These are phyloP conservation scores for Girardia tigrina DNA, from an alignment of 2,888 invertebrate species.

Conservation along the genomic window DNA sequence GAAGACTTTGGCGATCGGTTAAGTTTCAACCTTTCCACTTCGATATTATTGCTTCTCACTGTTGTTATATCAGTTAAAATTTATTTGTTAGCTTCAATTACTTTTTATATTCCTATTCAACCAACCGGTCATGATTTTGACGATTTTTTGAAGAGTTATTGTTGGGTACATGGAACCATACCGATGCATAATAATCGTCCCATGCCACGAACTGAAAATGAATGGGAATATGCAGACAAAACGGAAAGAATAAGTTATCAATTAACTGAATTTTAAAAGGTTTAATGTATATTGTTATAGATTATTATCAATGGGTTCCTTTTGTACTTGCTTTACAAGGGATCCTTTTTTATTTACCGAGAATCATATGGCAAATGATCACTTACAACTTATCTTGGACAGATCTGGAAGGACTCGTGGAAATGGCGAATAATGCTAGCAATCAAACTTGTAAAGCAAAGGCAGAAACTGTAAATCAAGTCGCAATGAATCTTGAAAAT, in stretches of 20 bases:
- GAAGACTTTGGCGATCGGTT: slow-evolving; percentile 12
- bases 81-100: neutral
- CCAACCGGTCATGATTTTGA: neutral
- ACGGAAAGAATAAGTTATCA: neutral
- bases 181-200: neutral
- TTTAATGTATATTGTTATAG: neutral
- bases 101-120: slow-evolving; percentile 9
- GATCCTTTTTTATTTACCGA: neutral
- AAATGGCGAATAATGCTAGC: slow-evolving; percentile 25
- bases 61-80: neutral
- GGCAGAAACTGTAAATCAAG: neutral
- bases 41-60: neutral
- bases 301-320: neutral
- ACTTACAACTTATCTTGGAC: slow-evolving; percentile 1
- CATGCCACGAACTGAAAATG: neutral
- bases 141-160: neutral
- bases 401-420: neutral
- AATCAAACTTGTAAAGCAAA: slow-evolving; percentile 9
- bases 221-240: neutral
- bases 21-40: neutral
- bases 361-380: slow-evolving; percentile 5
- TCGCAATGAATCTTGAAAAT: slow-evolving; percentile 16
- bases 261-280: too few species aligned
- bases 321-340: neutral
- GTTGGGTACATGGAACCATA: neutral